Evolutionary conservation across 2,797 vertebrate species (phyloP), one percentile per base, ranked within the genome.

Genomic region (Eleutherodactylus coqui): DNA sequence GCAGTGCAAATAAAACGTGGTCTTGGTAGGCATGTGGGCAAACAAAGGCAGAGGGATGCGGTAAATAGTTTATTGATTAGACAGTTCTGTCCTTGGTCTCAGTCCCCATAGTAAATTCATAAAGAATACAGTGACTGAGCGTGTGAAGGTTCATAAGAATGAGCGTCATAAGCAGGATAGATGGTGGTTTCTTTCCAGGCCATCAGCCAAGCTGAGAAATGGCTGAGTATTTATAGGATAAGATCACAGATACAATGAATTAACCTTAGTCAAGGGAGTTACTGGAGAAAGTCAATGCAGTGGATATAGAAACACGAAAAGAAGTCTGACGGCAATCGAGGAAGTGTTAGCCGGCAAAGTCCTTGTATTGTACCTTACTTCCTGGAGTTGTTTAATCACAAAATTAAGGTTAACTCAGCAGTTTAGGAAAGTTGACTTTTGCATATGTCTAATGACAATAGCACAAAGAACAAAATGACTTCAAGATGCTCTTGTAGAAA

Each of bases 1-100:
- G 58, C 55, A 58, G 77, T 36, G 70, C 60, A 85, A 87, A 87
- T 70, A 87, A 84, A 81, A 47, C 76, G 77, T 76, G 64, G 69
- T 82, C 51, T 10, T 79, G 24, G 62, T 58, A 21, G 53, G 58
- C 72, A 70, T 34, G 45, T 84, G 86, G 58, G 70, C 86, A 84
- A 87, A 80, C 82, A 87, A 85, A 45, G 75, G 75, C 45, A 53
- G 53, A 47, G 36, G 70, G 47, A 67, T 85, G 45, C 64, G 45
- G 82, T 75, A 87, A 87, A 87, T 87, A 85, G 82, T 58, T 87
- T 84, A 87, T 87, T 87, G 82, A 87, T 84, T 70, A 73, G 82
- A 69, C 27, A 47, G 77, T 6, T 72, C 69, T 11, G 67, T 75
- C 58, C 85, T 82, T 82, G 70, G 24, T 82, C 79, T 76, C 73